Percentiles rank a stretch among this genome's conserved stretches.
Evolutionary conservation across 1,140 invertebrate species (phyloP).

Genomic region (Heterodera carotae): DNA sequence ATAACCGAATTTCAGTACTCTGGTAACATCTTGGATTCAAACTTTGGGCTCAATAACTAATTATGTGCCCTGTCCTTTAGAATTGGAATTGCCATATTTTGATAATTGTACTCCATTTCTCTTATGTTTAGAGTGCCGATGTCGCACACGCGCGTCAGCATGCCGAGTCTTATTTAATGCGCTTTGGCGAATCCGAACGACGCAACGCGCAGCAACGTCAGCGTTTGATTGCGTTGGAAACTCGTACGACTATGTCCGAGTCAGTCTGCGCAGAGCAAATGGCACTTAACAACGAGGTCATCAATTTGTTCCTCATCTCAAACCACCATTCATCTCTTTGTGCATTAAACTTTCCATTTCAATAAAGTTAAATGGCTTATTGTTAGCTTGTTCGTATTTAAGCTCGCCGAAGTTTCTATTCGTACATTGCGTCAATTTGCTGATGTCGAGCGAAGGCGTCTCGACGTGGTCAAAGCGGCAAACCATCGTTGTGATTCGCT

Average conservation of each 20-base stretch:
- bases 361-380: background rate
- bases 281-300: constrained; percentile 21
- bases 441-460: constrained; percentile 14
- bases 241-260: constrained; percentile 22
- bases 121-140: constrained; percentile 3
- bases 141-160: background rate
- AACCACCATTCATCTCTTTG: too few relatives aligned
- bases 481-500: constrained; percentile 23
- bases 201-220: constrained; percentile 22
- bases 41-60: constrained; percentile 8
- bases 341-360: too few relatives aligned
- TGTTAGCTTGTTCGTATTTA: background rate
- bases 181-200: constrained; percentile 10
- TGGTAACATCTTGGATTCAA: too few relatives aligned
- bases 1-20: too few relatives aligned
- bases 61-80: background rate
- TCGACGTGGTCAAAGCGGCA: background rate
- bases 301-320: background rate
- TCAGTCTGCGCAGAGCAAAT: constrained; percentile 28
- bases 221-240: constrained; percentile 27
- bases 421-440: constrained; percentile 22
- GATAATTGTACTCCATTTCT: too few relatives aligned
- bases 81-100: too few relatives aligned
- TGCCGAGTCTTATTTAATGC: constrained; percentile 27
- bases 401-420: constrained; percentile 19